Evolutionary conservation across 2,797 vertebrate genomes (phyloP), one percentile per base, ranked within the genome.

Genomic region (Gymnocypris eckloni): DNA sequence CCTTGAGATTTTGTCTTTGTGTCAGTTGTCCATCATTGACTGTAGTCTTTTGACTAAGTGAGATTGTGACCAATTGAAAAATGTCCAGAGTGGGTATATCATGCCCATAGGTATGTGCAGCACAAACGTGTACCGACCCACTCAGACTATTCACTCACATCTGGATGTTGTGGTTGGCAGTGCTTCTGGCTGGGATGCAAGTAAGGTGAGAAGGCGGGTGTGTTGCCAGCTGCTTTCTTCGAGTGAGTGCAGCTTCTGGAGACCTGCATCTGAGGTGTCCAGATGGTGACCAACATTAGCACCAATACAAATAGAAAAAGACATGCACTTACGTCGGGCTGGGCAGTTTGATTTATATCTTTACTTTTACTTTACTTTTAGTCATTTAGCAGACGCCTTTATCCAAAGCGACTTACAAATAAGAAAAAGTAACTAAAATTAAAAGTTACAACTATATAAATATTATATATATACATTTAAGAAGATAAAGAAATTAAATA

Each of bases 101-200:
- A 37, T 73, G 48, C 64, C 67, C 22, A 76, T 33, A 11, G 67
- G 79, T 66, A 59, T 70, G 87, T 82, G 87, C 59, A 77, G 52
- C 50, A 41, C 43, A 77, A 61, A 70, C 37, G 59, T 6, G 20
- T 37, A 15, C 54, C 45, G 50, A 72, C 50, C 52, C 25, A 9
- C 37, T 81, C 72, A 75, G 39, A 39, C 61, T 56, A 88, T 88
- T 41, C 79, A 56, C 61, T 77, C 79, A 22, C 52, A 28, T 87
- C 86, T 90, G 91, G 91, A 92, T 92, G 92, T 93, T 92, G 89
- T 89, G 66, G 37, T 93, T 94, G 91, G 90, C 85, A 20, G 11
- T 67, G 45, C 73, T 83, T 54, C 67, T 85, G 87, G n/a, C 84
- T 52, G 16, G 59, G 8, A 22, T 50, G 66, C 59, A 78, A 16